Evolutionary conservation across 2,888 invertebrate genomes (phyloP), one percentile per base, ranked within the genome.

Genomic region (Chrysolina haemoptera): DNA sequence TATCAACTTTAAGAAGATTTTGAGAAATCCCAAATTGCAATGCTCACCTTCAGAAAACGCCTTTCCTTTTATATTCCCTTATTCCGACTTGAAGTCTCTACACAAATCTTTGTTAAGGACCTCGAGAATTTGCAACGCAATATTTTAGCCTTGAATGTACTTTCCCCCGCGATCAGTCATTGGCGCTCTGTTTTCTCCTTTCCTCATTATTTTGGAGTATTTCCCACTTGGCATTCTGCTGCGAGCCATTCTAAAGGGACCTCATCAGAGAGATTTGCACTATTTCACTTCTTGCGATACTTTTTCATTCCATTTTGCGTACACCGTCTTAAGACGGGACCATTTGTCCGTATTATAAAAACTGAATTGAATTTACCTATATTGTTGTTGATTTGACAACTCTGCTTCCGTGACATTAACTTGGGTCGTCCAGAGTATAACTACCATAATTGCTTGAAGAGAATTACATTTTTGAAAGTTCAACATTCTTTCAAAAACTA

Each of bases 151-250:
- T 53, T 20, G 20, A 20, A 53, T 53, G 18, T 20, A 18, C 18
- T 53, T 53, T 5, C 18, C 20, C 53, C 12, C 20, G 18, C 18
- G 20, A 53, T 53, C 53, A 12, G 20, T 22, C 53, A 53, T 53
- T 53, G 53, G 18, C 53, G 20, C 20, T 53, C 18, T 18, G 20
- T 5, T 53, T 53, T 53, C 53, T 20, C 18, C 20, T 11, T 53
- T 53, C 53, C 53, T 53, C 53, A 53, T 53, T 53, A 53, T 53
- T 53, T 53, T 20, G 5, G 20, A 53, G 53, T 53, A 20, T 20
- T 53, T 22, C 53, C 48, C 12, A 53, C 53, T 53, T 20, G 20
- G 12, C 53, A 53, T 53, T 53, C 18, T 53, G 11, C 53, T 20
- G 20, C 11, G 53, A 53, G 53, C 11, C 16, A 18, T 53, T 53